These are phyloP conservation scores for Thymelicus acteon DNA, from an alignment of 2,888 invertebrate species.

Conservation along the genomic window DNA sequence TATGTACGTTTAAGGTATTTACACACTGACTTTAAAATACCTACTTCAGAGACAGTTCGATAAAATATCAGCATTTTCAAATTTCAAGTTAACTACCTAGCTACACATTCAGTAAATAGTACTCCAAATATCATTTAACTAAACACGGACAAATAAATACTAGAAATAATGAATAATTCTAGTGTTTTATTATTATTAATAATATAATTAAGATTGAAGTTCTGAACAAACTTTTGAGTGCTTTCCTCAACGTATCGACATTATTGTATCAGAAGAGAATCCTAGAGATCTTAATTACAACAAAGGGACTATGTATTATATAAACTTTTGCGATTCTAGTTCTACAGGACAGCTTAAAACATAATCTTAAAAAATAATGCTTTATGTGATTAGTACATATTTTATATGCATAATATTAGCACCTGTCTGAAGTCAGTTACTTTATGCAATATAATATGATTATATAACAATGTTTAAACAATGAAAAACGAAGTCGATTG, in stretches of 20 bases:
- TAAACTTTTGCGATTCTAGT: neutral
- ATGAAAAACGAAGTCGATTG: no score
- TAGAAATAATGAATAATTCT: no score
- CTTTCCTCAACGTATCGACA: no score
- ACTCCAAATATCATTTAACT: no score
- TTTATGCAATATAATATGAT: neutral
- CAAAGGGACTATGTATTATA: no score
- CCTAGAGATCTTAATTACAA: no score
- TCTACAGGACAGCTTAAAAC: neutral
- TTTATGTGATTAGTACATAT: slow-evolving; percentile 2
- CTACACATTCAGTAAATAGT: neutral
- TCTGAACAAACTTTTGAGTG: no score
- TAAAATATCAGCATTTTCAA: slow-evolving; percentile 12
- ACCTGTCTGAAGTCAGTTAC: slow-evolving; percentile 3
- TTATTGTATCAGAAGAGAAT: no score
- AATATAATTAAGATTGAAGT: no score
- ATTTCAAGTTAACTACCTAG: neutral
- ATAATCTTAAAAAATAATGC: neutral
- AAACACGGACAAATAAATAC: no score
- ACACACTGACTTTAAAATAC: slow-evolving; percentile 46
- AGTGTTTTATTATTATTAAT: no score
- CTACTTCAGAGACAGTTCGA: neutral
- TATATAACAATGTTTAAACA: no score
- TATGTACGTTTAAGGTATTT: slow-evolving; percentile 63
- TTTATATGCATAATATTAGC: slow-evolving; percentile 13